A percentile compares a stretch with the other conserved stretches of the same genome.
Conservation (phyloP, 1,140 invertebrate species). For the Formica selysi region DNA sequence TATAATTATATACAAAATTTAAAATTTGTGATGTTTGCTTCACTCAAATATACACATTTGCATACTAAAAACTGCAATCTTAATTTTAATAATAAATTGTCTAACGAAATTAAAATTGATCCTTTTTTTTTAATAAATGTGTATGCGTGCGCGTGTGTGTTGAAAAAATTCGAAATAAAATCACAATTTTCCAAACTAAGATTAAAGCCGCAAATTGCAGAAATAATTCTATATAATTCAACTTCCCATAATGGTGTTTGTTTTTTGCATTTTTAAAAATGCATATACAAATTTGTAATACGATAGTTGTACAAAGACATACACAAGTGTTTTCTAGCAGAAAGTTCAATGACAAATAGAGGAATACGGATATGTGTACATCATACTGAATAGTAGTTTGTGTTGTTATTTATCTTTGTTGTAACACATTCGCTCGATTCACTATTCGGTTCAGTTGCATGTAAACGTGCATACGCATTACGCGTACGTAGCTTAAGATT, state of each 20-base stretch:
- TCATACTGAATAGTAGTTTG: background rate
- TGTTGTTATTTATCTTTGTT: slow-evolving; percentile 15
- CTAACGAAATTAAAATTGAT: too few relatives aligned
- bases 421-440: background rate
- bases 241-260: background rate
- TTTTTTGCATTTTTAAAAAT: background rate
- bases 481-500: slow-evolving; percentile 14
- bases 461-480: background rate
- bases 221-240: background rate
- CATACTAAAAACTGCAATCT: too few relatives aligned
- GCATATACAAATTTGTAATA: background rate
- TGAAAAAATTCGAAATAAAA: background rate
- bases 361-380: background rate
- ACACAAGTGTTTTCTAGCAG: slow-evolving; percentile 4
- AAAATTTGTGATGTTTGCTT: too few relatives aligned
- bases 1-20: too few relatives aligned
- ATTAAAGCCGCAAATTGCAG: background rate
- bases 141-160: too few relatives aligned
- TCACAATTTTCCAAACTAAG: background rate
- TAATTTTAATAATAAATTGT: too few relatives aligned
- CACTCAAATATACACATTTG: too few relatives aligned
- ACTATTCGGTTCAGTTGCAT: slow-evolving; percentile 16
- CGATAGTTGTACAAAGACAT: background rate
- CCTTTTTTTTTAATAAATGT: too few relatives aligned
- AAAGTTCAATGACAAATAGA: slow-evolving; percentile 15